These are phyloP conservation scores for Etia nguti DNA, from an alignment of 2,113 vertebrate genomes.

Conservation along the genomic window DNA sequence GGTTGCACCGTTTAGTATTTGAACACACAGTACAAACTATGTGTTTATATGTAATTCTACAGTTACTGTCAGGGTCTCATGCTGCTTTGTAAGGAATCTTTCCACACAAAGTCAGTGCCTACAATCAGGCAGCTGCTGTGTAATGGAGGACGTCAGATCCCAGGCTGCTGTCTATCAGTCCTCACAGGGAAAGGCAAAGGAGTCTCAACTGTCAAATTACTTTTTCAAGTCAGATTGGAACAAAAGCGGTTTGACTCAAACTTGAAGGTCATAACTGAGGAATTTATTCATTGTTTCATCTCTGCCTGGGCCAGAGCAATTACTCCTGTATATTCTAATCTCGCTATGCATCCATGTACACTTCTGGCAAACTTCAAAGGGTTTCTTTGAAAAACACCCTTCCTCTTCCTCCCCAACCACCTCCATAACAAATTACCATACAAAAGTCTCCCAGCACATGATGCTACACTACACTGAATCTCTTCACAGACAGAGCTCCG, in stretches of 20 bases:
- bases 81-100: background rate
- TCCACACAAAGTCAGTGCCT: background rate
- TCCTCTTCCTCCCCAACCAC: background rate
- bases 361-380: slow-evolving; percentile 47
- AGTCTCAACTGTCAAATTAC: slow-evolving; percentile 11
- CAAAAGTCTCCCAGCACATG: slow-evolving; percentile 51
- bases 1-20: background rate
- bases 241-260: slow-evolving; percentile 30
- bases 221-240: slow-evolving; percentile 23
- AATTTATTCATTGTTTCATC: slow-evolving; percentile 44
- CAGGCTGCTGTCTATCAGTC: background rate
- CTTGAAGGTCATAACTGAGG: slow-evolving; percentile 45
- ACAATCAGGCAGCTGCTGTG: background rate
- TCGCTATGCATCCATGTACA: slow-evolving; percentile 31
- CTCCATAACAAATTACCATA: slow-evolving; percentile 61
- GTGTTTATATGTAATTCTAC: background rate
- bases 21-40: background rate
- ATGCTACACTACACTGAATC: slow-evolving; percentile 22
- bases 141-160: background rate
- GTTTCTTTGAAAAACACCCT: slow-evolving; percentile 34
- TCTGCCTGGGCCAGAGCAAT: slow-evolving; percentile 28
- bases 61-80: background rate
- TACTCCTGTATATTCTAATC: slow-evolving; percentile 47
- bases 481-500: slow-evolving; percentile 31
- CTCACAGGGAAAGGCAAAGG: background rate